Evolutionary conservation across 2,888 invertebrate species (phyloP), one percentile per base, ranked within the genome.

Genomic region (Acleris cristana): DNA sequence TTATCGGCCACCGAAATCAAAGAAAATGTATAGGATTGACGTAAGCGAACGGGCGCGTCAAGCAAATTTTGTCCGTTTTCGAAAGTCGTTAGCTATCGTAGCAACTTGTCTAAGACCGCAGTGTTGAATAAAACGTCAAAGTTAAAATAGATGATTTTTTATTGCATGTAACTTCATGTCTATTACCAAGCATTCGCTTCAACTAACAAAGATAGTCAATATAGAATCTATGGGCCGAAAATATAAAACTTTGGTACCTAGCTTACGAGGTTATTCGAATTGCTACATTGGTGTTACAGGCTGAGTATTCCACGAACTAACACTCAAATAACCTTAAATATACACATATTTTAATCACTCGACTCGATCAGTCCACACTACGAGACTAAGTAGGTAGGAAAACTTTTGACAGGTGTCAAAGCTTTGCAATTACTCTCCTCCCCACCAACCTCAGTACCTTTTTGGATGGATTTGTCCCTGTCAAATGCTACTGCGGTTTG

Each of bases 241-340:
- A 88, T 89, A 90, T 79, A 89, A 89, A 88, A 88, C 92, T 92
- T 92, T 92, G 92, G 92, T 92, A 86, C 84, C 87, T 91, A 92
- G 92, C 92, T 90, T 88, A 87, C 74, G 78, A 78, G 76, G 74
- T 63, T 70, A 72, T 73, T 76, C 77, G 79, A 80, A 14, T 81
- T 77, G 73, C 70, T 71, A 75, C 74, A 63, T 63, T 69, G 67
- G 67, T 63, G 63, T 67, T 62, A 58, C 63, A 53, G 21, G 53
- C 67, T 67, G 67, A 67, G 62, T 67, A 67, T 67, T 67, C 52
- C 67, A 67, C 51, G 40, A 45, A 66, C 60, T 56, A 61, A 45
- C 58, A 59, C 67, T 61, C 62, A 58, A 62, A 58, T 67, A 66
- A 58, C 58, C 57, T 40, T 66, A 66, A 61, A 66, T 62, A 66